A percentile compares a stretch with the other conserved stretches of the same genome.
Evolutionary conservation across 2,888 invertebrate genomes (phyloP).

Genomic region (Hetaerina titia): DNA sequence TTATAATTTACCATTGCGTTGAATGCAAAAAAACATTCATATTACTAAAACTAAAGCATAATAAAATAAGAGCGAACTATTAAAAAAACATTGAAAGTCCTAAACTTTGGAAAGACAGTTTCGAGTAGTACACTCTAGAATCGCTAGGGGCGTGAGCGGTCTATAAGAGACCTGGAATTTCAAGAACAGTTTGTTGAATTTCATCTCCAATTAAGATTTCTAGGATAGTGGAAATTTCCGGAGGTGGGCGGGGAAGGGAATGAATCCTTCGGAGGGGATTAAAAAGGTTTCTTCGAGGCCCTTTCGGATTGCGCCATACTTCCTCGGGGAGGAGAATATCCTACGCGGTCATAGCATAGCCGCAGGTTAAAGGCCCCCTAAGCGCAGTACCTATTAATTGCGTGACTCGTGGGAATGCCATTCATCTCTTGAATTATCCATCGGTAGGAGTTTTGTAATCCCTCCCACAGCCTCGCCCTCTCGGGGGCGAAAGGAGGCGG

Average conservation of each 20-base stretch:
- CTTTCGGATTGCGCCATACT: not conserved
- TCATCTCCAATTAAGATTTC: no score
- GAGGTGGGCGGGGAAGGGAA: not conserved
- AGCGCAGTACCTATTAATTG: not conserved
- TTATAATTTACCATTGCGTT: no score
- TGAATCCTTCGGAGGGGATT: not conserved
- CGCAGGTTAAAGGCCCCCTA: not conserved
- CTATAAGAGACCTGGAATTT: no score
- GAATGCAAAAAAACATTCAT: no score
- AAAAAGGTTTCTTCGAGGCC: not conserved
- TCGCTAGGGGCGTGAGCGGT: no score
- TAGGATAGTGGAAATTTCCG: no score
- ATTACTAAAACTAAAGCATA: no score
- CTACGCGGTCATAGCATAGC: not conserved
- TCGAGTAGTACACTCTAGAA: no score
- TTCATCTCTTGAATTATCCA: constrained; percentile 22
- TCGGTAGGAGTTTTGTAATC: constrained; percentile 9
- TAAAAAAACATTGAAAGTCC: no score
- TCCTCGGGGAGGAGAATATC: not conserved
- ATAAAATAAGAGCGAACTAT: no score
- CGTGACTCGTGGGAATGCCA: not conserved
- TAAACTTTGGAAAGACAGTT: no score
- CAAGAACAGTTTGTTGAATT: no score
- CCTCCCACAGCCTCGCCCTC: not conserved
- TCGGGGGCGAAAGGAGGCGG: not conserved